Conservation (phyloP, 35 echinoderm and acorn worm genomes). For the Strongylocentrotus purpuratus region DNA sequence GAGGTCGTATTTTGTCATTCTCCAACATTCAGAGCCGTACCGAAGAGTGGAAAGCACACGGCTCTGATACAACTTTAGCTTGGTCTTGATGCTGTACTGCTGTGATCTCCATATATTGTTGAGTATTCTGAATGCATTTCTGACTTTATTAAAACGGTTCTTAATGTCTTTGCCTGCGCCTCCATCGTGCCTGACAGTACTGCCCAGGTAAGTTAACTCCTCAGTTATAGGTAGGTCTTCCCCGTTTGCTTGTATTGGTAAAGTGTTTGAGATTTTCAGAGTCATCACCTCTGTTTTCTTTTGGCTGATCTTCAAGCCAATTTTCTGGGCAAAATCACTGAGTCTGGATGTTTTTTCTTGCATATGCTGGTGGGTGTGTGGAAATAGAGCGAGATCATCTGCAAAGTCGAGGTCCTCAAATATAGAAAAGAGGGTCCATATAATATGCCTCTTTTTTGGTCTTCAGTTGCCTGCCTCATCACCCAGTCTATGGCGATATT, state of each 20-base stretch:
- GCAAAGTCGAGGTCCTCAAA: conserved; percentile 48
- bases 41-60: conserved; percentile 26
- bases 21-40: conserved; percentile 47
- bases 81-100: conserved; percentile 20
- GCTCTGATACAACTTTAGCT: conserved; percentile 39
- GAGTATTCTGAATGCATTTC: conserved; percentile 24
- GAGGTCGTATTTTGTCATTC: conserved; percentile 27
- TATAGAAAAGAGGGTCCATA: conserved; percentile 51
- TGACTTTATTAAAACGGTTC: neutral
- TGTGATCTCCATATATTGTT: conserved; percentile 47
- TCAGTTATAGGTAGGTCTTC: neutral
- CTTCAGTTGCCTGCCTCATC: conserved; percentile 54
- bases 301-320: conserved; percentile 14
- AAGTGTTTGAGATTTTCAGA: neutral
- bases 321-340: too few species aligned
- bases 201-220: conserved; percentile 34
- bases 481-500: conserved; percentile 57
- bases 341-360: too few species aligned
- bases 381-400: too few species aligned
- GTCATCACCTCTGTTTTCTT: conserved; percentile 60
- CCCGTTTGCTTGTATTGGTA: neutral
- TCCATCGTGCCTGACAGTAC: neutral
- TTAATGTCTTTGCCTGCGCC: neutral
- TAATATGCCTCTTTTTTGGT: conserved; percentile 23
- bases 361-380: too few species aligned